Evolutionary conservation across 2,797 vertebrate genomes (phyloP), one percentile per base, ranked within the genome.

Genomic region (Merluccius polli): DNA sequence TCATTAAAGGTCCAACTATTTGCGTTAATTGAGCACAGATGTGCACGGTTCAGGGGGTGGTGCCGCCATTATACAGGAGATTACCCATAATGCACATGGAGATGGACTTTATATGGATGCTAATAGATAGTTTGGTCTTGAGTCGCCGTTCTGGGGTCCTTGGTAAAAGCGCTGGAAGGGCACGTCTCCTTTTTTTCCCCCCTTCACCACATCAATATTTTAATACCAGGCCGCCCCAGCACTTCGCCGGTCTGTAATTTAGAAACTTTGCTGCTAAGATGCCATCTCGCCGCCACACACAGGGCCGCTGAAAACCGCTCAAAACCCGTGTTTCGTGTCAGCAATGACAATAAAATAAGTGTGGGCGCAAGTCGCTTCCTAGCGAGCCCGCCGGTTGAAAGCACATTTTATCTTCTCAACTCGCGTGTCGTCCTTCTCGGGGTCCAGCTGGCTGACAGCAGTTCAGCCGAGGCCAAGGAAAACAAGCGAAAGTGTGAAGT

Each of bases 1-100:
- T 80, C 68, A 78, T 76, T 85, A 77, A 77, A 79, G 76, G 68
- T 38, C 77, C 77, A 88, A 85, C 86, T 85, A 81, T 85, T 79
- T 80, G 70, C 69, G 30, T 77, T 87, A 87, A 90, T 85, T 87
- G 82, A 82, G 73, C 74, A 73, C 86, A 87, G 77, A 85, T 84
- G 85, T 85, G 81, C 81, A 70, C 77, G 74, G 81, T 84, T 74
- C 74, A 11, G 71, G 70, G 77, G n/a, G 44, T 67, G 69, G 32
- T 15, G 59, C 69, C 73, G 80, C 81, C 79, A 86, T 86, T 85
- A 87, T 27, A 29, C 18, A 6, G 9, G 9, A 72, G 75, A 90
- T 87, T 77, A 85, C 73, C 85, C 73, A 84, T 78, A 68, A 69
- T 1, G 0, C 65, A 79, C 71, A 79, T 83, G 31, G 21, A 78